phyloP scores from a whole-genome alignment of 2,797 vertebrate species.

The Hylomyscus alleni region DNA sequence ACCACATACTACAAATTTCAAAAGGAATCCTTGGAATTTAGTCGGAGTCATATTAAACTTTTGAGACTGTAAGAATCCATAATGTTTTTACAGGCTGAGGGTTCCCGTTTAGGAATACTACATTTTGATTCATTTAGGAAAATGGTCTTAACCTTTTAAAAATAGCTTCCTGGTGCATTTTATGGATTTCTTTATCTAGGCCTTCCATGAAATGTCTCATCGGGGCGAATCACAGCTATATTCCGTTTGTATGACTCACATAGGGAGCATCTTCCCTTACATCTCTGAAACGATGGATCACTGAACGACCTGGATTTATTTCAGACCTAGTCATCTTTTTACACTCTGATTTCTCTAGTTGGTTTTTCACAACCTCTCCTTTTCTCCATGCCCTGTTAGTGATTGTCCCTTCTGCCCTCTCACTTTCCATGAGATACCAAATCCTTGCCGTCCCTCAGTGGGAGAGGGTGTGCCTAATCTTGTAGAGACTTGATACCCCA shows the following conservation, averaged over 20 bases:
- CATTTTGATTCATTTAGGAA: conserved; percentile 55
- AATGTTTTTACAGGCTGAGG: conserved; percentile 18
- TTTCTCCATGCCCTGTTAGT: not conserved
- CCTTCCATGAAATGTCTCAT: conserved; percentile 37
- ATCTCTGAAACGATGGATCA: not conserved
- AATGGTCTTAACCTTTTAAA: conserved; percentile 37
- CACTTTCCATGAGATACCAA: not conserved
- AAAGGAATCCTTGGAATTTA: conserved; percentile 51
- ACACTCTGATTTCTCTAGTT: not conserved
- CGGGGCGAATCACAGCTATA: not conserved
- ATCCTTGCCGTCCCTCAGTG: not conserved
- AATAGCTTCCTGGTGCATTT: conserved; percentile 19
- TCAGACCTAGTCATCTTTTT: not conserved
- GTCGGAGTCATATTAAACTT: conserved; percentile 36
- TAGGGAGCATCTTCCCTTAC: not conserved
- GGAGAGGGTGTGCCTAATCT: not conserved
- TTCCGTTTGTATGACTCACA: not conserved
- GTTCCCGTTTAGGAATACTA: not conserved
- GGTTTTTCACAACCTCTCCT: not conserved
- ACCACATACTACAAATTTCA: not conserved
- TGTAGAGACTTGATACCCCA: not conserved
- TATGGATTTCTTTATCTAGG: conserved; percentile 39
- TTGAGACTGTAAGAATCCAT: not conserved
- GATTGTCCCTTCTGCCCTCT: not conserved
- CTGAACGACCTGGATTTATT: not conserved